Evolutionary conservation across 2,797 vertebrate genomes (phyloP), one percentile per base, ranked within the genome.

Genomic region (Podarcis lilfordi): DNA sequence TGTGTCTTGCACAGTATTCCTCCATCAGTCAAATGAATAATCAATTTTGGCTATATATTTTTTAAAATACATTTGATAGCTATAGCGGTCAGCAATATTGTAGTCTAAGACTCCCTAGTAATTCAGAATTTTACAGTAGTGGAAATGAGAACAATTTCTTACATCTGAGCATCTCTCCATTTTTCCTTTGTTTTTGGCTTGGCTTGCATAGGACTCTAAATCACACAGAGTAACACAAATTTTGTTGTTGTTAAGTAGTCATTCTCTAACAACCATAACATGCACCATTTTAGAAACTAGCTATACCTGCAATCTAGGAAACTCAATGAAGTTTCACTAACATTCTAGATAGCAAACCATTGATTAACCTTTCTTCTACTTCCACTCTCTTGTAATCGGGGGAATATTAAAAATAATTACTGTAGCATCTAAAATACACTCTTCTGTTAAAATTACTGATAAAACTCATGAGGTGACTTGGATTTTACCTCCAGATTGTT

Each of bases 61-160:
- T 71, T 29, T 1, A 71, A 35, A 68, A 59, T 64, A 32, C n/a
- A 74, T 74, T 82, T 29, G 35, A 75, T 75, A 17, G 71, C 29
- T 15, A 75, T 55, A 50, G 0, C 6, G 40, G 66, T 45, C 32
- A 72, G 15, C 10, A 59, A 32, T 40, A 43, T 9, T 74, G 37
- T 69, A 32, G 66, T 15, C n/a, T 19, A 88, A 77, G 23, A 86
- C 27, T 68, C 69, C 21, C 23, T 4, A 43, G 45, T 74, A 50
- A 82, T 71, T 87, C 25, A 85, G 50, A 40, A 35, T 81, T 87
- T 80, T 45, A 80, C 32, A 61, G 74, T 11, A 86, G 43, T 23
- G 32, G 7, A 37, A 35, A 23, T 81, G 32, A 15, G 23, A 72
- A 17, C 43, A 32, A 29, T 27, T 64, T 72, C 23, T 74, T 84